Base-by-base conservation (phyloP, 2,113 vertebrate genomes). In the Scortum barcoo region DNA sequence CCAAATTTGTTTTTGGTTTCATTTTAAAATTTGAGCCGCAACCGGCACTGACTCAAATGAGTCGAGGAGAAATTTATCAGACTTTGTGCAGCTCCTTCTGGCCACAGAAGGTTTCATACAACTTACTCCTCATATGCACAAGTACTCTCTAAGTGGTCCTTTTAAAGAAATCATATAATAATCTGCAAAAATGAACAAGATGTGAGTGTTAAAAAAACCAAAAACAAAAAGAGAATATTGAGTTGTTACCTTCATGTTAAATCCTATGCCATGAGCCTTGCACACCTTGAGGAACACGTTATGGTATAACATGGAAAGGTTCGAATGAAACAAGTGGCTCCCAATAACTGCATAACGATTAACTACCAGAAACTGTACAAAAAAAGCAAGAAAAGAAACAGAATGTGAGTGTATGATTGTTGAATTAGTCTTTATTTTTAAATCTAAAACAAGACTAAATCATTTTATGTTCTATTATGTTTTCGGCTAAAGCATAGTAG, bases 241-340 rank as follows among this genome's bases (percentile, higher is more conserved):
- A 54, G 58, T 40, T 51, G 74, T 1, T 96, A 98, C 97, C 97
- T 96, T 95, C 17, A 94, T 86, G 90, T 97, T 94, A 82, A 96
- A 98, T 73, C 96, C 96, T 19, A 98, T 92, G 24, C 96, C 96
- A 0, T 83, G 95, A 71, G 94, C 94, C 81, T 95, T 93, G 85
- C 97, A 98, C 50, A 87, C 93, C 90, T 95, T 95, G 2, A 98
- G 90, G 70, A 99, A 96, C 1, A 97, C 92, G 0, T 61, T 93
- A 42, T 96, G 96, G 92, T 95, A 95, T 81, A 96, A 81, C 57
- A 95, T 73, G 0, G 97, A 95, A 16, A 98, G 96, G 78, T 94
- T 93, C 42, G 88, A 91, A n/a, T 98, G 97, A 72, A 88, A 93
- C 90, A 97, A 93, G 3, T 92, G 93, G 44, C 85, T 96, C 90